Evolutionary conservation across 2,888 invertebrate genomes (phyloP), one percentile per base, ranked within the genome.

Genomic region (Drosophila imparisetae): DNA sequence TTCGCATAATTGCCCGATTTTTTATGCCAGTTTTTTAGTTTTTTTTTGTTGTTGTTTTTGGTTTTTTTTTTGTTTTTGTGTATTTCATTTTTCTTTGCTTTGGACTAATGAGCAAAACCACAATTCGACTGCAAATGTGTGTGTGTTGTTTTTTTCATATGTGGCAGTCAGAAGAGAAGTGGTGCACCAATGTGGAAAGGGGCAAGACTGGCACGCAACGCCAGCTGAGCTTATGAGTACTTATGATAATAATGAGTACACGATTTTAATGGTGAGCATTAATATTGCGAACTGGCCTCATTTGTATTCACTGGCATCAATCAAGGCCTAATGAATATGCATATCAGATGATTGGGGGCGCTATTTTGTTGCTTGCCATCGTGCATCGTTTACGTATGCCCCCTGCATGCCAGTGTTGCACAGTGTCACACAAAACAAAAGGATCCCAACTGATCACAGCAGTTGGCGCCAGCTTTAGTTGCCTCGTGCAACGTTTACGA

Each of bases 1-100:
- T 89, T 89, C 90, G 81, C 90, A 83, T 85, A 90, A 90, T 89
- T 89, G 81, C 71, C 29, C 11, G 36, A 38, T 18, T 27, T n/a
- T 40, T 68, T 72, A 71, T 73, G 38, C 63, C 36, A 21, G 53
- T 65, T 71, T 42, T 68, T 65, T 57, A 58, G 54, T 66, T 63
- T 48, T 52, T n/a, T 66, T 27, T 4, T 24, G 24, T 24, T 24
- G 24, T 24, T 24, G 18, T 18, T 15, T n/a, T 5, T n/a, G n/a
- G 5, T 7, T 38, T n/a, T n/a, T n/a, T 38, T 42, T 68, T 64
- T 52, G 54, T 58, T 66, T 45, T 45, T 24, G 21, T 45, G 45
- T 24, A 24, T 24, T 45, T 45, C 15, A 24, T 45, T 45, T 45
- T 45, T 15, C 15, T 15, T 15, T 45, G 45, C 45, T 45, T 29